phyloP scores from a whole-genome alignment of 2,113 vertebrate genomes.

The Deroptyus accipitrinus region DNA sequence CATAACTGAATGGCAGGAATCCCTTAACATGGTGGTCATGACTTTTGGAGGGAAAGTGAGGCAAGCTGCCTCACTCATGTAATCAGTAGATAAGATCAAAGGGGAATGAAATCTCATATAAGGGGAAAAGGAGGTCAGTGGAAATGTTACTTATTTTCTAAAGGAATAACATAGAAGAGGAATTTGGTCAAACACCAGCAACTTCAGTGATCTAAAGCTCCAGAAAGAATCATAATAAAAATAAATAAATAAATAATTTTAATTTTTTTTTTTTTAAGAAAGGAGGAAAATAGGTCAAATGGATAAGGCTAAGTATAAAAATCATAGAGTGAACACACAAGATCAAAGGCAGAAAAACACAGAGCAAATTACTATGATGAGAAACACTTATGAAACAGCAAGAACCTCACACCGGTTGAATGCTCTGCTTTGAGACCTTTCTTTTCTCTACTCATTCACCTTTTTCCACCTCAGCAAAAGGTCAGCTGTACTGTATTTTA shows the following conservation, averaged over 20 bases:
- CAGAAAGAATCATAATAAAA: not conserved
- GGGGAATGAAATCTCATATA: not conserved
- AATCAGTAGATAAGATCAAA: not conserved
- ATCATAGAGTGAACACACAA: not conserved
- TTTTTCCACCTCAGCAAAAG: not conserved
- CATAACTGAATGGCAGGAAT: not conserved
- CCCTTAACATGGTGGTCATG: accelerated
- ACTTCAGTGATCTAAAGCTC: not conserved
- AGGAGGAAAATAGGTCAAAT: not conserved
- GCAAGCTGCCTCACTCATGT: not conserved
- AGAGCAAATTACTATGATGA: not conserved
- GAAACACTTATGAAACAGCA: not conserved
- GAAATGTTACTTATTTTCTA: not conserved
- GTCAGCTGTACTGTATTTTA: not conserved
- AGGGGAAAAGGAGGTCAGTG: not conserved
- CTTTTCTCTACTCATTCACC: not conserved
- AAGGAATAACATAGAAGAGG: not conserved
- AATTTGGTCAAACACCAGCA: not conserved
- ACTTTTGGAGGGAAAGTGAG: not conserved
- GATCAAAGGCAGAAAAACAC: not conserved
- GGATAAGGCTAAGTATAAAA: not conserved
- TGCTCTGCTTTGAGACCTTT: not conserved
- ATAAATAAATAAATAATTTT: not conserved
- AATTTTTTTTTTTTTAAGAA: not conserved
- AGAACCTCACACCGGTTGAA: not conserved